phyloP scores from a whole-genome alignment of 2,797 vertebrate genomes.

The Trematocara caparti region DNA sequence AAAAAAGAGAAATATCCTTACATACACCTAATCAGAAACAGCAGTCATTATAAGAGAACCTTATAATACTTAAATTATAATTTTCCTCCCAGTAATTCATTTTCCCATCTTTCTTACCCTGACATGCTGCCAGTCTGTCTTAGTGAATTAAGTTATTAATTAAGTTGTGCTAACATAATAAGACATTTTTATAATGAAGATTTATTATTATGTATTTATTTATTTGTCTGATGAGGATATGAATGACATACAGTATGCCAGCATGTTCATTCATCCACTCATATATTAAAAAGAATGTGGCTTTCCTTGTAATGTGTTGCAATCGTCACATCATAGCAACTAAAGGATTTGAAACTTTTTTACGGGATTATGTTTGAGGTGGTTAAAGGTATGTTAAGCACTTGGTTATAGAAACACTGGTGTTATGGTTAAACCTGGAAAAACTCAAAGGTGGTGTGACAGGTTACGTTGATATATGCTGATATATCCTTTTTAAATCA shows the following conservation, averaged over 20 bases:
- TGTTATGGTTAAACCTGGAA: neutral
- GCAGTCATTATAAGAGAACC: neutral
- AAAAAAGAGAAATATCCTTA: neutral
- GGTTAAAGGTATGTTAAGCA: neutral
- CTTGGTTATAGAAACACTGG: neutral
- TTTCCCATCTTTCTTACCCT: neutral
- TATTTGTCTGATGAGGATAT: neutral
- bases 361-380: neutral
- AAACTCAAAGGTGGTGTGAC: neutral
- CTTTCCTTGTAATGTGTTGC: neutral
- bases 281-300: neutral
- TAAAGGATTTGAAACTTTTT: neutral
- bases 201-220: neutral
- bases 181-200: neutral
- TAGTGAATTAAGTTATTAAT: neutral
- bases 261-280: neutral
- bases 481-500: neutral
- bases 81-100: neutral
- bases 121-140: neutral
- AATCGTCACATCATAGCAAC: neutral
- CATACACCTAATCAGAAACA: neutral
- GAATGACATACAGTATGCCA: neutral
- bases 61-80: neutral
- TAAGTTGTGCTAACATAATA: neutral
- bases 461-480: neutral